Conservation (phyloP, 2,888 invertebrate species). For the Nebria brevicollis region DNA sequence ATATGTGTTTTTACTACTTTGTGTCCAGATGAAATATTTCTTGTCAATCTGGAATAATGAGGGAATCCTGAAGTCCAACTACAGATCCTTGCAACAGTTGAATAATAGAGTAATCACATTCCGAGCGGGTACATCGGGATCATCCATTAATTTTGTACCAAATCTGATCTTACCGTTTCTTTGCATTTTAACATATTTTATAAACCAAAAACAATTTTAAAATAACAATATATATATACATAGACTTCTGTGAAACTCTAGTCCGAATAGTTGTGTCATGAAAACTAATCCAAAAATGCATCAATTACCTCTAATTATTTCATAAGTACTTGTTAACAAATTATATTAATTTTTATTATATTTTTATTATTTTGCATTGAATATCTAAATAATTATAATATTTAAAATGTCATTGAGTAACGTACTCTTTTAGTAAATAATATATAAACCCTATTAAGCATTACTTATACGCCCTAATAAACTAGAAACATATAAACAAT, state of each 20-base stretch:
- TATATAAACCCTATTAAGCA: too few relatives aligned
- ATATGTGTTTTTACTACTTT: not conserved
- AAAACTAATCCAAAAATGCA: not conserved
- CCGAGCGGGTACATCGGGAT: constrained; percentile 9
- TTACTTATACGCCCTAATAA: too few relatives aligned
- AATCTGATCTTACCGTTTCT: not conserved
- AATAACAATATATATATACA: not conserved
- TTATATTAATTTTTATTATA: not conserved
- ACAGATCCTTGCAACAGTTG: constrained; percentile 61
- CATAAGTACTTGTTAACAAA: not conserved
- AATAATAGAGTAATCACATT: constrained; percentile 56
- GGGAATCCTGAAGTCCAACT: constrained; percentile 62
- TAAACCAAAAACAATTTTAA: constrained; percentile 2
- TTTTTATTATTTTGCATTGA: not conserved
- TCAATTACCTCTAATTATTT: not conserved
- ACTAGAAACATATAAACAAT: too few relatives aligned
- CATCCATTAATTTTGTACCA: not conserved
- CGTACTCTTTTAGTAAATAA: too few relatives aligned
- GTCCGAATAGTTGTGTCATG: not conserved
- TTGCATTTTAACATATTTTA: not conserved
- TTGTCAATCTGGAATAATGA: constrained; percentile 47
- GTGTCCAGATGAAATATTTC: constrained; percentile 21
- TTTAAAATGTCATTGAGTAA: not conserved
- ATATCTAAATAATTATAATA: not conserved
- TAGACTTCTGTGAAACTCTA: not conserved